Percentiles rank a stretch among this genome's conserved stretches.
Evolutionary conservation across 2,888 invertebrate genomes (phyloP).

Genomic region (Amphipyra tragopoginis): DNA sequence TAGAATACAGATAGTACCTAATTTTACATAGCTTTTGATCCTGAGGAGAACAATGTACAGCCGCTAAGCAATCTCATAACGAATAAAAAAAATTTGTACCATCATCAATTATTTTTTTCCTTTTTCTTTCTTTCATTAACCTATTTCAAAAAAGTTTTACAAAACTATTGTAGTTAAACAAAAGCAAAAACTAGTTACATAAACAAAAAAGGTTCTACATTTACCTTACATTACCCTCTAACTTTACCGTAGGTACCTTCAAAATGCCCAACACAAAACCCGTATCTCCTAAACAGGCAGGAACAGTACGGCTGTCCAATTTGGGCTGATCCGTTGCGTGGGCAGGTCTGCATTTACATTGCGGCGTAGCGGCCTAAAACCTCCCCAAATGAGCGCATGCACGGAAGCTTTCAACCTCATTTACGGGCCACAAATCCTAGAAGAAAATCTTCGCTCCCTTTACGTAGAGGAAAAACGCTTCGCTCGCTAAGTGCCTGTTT

Average conservation of each 20-base stretch:
- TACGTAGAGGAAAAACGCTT: constrained; percentile 35
- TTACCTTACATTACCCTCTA: neutral
- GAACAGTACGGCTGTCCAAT: constrained; percentile 49
- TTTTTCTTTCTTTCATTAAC: too few relatives aligned
- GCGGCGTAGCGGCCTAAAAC: constrained; percentile 47
- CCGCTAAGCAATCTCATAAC: too few relatives aligned
- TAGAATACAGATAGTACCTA: too few relatives aligned
- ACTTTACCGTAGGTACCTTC: constrained; percentile 2
- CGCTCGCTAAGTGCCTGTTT: constrained; percentile 38
- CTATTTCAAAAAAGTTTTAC: too few relatives aligned
- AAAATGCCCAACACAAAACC: constrained; percentile 9
- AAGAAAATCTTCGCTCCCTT: constrained; percentile 59
- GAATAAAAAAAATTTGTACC: too few relatives aligned
- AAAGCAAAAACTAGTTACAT: neutral
- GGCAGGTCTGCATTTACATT: constrained; percentile 52
- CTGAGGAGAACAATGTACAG: too few relatives aligned
- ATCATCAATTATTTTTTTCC: too few relatives aligned
- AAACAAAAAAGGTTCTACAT: too few relatives aligned
- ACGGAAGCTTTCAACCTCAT: constrained; percentile 73
- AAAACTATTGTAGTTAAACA: too few relatives aligned
- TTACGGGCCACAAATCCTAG: constrained; percentile 72
- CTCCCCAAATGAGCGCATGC: constrained; percentile 69
- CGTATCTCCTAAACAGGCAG: constrained; percentile 33
- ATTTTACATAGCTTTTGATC: too few relatives aligned
- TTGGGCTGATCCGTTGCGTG: constrained; percentile 52